These are phyloP conservation scores for Hofmannophila pseudospretella DNA, from an alignment of 2,888 invertebrate species.

Conservation along the genomic window DNA sequence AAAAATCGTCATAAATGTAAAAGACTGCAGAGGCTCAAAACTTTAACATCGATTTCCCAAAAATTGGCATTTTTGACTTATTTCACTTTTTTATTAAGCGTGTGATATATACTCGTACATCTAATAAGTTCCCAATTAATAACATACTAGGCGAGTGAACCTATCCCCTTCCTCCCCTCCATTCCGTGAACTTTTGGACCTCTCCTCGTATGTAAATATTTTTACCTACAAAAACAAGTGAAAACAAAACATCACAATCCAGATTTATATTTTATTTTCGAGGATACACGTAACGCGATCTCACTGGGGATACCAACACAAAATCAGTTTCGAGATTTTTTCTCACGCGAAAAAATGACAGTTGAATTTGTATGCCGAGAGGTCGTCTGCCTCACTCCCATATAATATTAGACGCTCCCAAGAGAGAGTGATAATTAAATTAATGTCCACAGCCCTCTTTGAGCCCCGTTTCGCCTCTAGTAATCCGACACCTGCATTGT, in stretches of 20 bases:
- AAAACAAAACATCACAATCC: conserved; percentile 32
- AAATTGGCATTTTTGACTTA: too few relatives aligned
- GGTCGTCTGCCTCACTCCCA: conserved; percentile 54
- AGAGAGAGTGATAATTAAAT: conserved; percentile 71
- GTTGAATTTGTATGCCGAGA: conserved; percentile 61
- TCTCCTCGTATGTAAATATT: too few relatives aligned
- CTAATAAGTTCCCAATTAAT: too few relatives aligned
- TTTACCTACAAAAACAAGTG: not conserved
- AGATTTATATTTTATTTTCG: conserved; percentile 62
- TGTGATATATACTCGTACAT: too few relatives aligned
- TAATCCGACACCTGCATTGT: conserved; percentile 76
- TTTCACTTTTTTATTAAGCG: too few relatives aligned
- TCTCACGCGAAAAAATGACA: conserved; percentile 76
- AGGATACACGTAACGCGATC: conserved; percentile 58
- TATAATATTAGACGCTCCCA: conserved; percentile 69
- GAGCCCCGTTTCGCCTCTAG: conserved; percentile 55
- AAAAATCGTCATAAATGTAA: too few relatives aligned
- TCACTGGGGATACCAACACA: conserved; percentile 57
- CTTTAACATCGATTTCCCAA: too few relatives aligned
- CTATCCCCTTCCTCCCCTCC: too few relatives aligned
- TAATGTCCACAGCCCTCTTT: conserved; percentile 70
- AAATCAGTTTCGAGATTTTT: conserved; percentile 72
- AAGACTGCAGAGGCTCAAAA: too few relatives aligned
- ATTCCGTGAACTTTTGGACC: too few relatives aligned
- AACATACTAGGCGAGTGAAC: too few relatives aligned